Evolutionary conservation across 2,797 vertebrate genomes (phyloP).

Genomic region (Bradypodion ventrale): DNA sequence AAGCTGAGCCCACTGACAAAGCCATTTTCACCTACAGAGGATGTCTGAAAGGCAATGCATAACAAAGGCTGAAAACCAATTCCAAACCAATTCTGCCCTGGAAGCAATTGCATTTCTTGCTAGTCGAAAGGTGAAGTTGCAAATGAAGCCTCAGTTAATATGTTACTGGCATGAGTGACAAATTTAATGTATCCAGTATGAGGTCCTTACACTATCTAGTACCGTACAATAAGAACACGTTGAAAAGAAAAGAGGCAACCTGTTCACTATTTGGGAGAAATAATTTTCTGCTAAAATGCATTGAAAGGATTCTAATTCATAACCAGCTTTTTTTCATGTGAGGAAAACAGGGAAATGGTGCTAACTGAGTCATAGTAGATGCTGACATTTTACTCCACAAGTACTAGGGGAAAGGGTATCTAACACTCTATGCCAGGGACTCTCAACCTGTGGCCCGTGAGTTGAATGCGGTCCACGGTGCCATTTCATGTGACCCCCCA

Average conservation of each 20-base stretch:
- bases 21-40: slow-evolving; percentile 53
- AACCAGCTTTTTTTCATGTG: neutral
- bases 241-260: neutral
- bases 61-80: slow-evolving; percentile 38
- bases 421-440: neutral
- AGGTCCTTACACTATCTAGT: neutral
- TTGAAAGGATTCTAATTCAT: neutral
- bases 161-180: neutral
- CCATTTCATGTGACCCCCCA: no score
- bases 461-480: no score
- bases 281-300: fast-evolving
- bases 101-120: slow-evolving; percentile 19
- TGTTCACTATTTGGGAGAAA: neutral
- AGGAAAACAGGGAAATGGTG: neutral
- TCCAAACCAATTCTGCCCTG: neutral
- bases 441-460: no score
- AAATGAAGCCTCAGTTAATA: slow-evolving; percentile 17
- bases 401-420: slow-evolving; percentile 1
- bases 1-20: slow-evolving; percentile 69
- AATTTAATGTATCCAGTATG: slow-evolving; percentile 20
- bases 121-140: slow-evolving; percentile 20
- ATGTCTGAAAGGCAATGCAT: slow-evolving; percentile 52
- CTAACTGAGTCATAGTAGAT: neutral
- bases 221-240: slow-evolving; percentile 25
- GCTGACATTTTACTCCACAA: neutral